These are phyloP conservation scores for Pipistrellus kuhlii DNA, from an alignment of 2,797 vertebrate genomes.

Conservation along the genomic window DNA sequence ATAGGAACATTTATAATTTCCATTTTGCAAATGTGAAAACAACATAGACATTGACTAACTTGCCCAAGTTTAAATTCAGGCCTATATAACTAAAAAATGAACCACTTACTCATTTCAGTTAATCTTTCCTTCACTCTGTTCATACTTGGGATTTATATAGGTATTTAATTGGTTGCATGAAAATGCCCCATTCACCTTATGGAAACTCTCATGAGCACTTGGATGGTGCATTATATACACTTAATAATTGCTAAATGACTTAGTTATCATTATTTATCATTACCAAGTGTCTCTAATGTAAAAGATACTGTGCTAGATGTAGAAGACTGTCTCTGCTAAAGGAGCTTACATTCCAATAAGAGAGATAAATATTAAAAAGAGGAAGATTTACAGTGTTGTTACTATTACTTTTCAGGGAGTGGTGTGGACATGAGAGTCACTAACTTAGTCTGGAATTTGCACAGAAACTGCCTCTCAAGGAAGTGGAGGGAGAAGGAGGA, in stretches of 20 bases:
- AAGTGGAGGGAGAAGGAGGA: background rate
- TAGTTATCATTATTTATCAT: background rate
- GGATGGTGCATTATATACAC: background rate
- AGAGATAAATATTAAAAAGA: slow-evolving; percentile 9
- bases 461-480: background rate
- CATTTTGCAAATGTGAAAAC: slow-evolving; percentile 20
- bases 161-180: background rate
- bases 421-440: background rate
- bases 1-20: slow-evolving; percentile 1
- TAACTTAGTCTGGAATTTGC: slow-evolving; percentile 12
- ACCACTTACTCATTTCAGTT: background rate
- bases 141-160: background rate
- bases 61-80: background rate
- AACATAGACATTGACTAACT: background rate
- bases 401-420: slow-evolving; percentile 25
- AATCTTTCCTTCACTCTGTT: background rate
- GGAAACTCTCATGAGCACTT: background rate
- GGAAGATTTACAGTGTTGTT: background rate
- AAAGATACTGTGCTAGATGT: background rate
- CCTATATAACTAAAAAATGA: slow-evolving; percentile 6
- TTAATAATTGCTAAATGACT: slow-evolving; percentile 31
- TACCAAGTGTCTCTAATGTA: background rate
- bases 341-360: background rate
- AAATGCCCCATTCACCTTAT: background rate
- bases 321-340: background rate